phyloP scores from a whole-genome alignment of 2,113 vertebrate genomes.

The Brachyistius frenatus region DNA sequence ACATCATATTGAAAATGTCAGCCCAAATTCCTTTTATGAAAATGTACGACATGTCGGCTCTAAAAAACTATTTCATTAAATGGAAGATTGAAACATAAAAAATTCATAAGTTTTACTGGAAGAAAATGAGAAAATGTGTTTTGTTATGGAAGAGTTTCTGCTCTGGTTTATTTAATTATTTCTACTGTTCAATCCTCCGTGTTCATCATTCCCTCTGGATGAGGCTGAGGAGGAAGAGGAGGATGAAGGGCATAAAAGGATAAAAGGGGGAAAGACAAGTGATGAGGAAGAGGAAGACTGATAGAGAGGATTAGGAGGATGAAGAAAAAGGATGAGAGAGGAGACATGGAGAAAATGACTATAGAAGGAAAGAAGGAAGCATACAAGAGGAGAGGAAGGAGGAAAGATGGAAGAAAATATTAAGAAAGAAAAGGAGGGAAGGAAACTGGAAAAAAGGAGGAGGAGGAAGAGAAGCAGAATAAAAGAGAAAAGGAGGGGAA shows the following conservation, averaged over 20 bases:
- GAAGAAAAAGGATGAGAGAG: not conserved
- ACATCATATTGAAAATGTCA: constrained; percentile 76
- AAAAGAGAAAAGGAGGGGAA: not conserved
- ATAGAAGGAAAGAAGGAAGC: too few species aligned
- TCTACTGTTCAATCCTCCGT: constrained; percentile 40
- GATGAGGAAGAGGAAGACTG: not conserved
- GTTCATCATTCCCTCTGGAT: constrained; percentile 45
- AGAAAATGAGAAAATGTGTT: constrained; percentile 66
- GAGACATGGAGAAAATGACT: not conserved
- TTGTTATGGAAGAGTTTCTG: constrained; percentile 59
- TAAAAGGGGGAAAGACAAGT: not conserved
- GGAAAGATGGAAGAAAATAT: not conserved
- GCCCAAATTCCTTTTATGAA: constrained; percentile 54
- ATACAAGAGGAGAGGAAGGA: not conserved
- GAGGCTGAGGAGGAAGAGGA: not conserved
- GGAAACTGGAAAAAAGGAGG: not conserved
- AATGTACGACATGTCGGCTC: constrained; percentile 60
- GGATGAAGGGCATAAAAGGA: too few species aligned
- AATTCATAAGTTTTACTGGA: constrained; percentile 75
- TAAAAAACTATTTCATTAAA: constrained; percentile 74
- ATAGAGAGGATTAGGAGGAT: not conserved
- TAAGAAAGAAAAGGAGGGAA: too few species aligned
- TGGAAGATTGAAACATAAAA: constrained; percentile 78
- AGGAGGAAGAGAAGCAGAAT: not conserved
- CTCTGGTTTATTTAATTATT: constrained; percentile 58